These are phyloP conservation scores for Drosophila stalkeri DNA, from an alignment of 2,888 invertebrate genomes.

Conservation along the genomic window DNA sequence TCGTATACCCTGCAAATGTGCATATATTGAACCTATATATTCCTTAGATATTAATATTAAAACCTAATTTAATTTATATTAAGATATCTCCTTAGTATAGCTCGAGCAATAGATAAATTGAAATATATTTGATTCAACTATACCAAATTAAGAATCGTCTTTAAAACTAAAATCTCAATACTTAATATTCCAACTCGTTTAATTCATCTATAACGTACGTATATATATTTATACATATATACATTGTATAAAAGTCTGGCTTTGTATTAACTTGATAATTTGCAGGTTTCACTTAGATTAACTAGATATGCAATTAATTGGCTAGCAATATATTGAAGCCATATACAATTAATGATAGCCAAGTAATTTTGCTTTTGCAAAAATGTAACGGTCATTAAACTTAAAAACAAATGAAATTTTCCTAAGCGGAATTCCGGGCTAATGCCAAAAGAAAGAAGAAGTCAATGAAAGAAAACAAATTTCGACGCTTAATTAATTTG, in stretches of 20 bases:
- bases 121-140: neutral
- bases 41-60: neutral
- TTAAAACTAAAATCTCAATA: neutral
- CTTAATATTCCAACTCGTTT: no score
- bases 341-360: slow-evolving; percentile 23
- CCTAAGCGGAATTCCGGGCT: slow-evolving; percentile 59
- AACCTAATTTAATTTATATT: no score
- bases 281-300: slow-evolving; percentile 8
- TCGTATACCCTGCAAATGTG: neutral
- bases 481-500: slow-evolving; percentile 65
- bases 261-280: neutral
- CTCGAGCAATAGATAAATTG: no score
- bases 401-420: slow-evolving; percentile 58
- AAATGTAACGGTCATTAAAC: slow-evolving; percentile 72
- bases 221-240: neutral
- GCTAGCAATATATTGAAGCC: slow-evolving; percentile 10
- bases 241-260: neutral
- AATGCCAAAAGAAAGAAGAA: slow-evolving; percentile 49
- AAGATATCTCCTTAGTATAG: neutral
- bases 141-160: neutral
- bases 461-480: slow-evolving; percentile 54
- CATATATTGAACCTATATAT: neutral
- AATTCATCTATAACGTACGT: no score
- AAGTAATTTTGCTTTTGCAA: slow-evolving; percentile 50
- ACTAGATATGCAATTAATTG: slow-evolving; percentile 20